phyloP scores from a whole-genome alignment of 2,797 vertebrate species.

The Pangasius macronema region DNA sequence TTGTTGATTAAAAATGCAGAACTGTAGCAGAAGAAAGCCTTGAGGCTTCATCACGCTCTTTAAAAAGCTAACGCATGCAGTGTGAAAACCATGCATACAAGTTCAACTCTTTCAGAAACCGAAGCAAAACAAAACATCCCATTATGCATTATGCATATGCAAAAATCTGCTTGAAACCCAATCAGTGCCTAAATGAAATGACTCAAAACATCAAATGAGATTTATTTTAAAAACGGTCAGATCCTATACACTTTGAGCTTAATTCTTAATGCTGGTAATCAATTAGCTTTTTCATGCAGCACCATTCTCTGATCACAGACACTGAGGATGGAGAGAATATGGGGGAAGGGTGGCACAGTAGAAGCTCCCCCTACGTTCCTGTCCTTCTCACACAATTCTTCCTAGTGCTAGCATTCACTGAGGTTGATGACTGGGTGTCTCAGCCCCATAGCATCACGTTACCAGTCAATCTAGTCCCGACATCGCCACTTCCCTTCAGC shows the following conservation, averaged over 20 bases:
- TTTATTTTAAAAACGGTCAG: not conserved
- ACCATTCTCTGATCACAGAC: conserved; percentile 53
- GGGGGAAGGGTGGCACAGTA: conserved; percentile 60
- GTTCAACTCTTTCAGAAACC: conserved; percentile 31
- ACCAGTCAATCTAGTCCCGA: conserved; percentile 56
- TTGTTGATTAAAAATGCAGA: conserved; percentile 20
- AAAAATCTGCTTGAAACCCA: conserved; percentile 1
- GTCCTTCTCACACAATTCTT: conserved; percentile 48
- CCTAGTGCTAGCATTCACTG: conserved; percentile 10
- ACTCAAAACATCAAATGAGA: conserved; percentile 24
- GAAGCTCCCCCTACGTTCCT: conserved; percentile 54
- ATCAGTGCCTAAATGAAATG: conserved; percentile 8
- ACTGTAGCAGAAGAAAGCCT: conserved; percentile 13
- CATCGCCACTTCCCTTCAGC: conserved; percentile 60
- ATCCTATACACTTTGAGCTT: conserved; percentile 36
- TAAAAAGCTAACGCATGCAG: conserved; percentile 18
- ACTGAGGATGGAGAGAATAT: conserved; percentile 33
- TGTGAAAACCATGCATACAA: conserved; percentile 21
- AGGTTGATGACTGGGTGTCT: conserved; percentile 38
- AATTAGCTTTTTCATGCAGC: conserved; percentile 64
- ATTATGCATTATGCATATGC: conserved; percentile 24
- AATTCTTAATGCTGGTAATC: conserved; percentile 66
- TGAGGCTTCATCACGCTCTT: conserved; percentile 20
- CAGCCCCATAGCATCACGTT: conserved; percentile 60
- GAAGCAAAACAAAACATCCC: conserved; percentile 19